Evolutionary conservation across 2,797 vertebrate species (phyloP).

Genomic region (Remorina albescens): DNA sequence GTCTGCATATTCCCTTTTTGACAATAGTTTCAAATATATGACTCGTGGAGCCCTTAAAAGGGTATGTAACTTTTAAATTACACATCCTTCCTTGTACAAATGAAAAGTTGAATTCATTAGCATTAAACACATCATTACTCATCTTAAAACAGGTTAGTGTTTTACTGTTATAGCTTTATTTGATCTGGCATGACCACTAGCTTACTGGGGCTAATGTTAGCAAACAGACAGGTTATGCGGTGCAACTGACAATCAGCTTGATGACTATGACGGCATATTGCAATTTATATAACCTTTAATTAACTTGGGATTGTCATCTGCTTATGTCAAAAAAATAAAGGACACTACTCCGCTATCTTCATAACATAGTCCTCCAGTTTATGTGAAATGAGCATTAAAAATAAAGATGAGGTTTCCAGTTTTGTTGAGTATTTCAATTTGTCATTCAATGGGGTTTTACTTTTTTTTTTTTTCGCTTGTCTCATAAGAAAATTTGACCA

Average conservation of each 20-base stretch:
- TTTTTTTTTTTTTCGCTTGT: constrained; percentile 14
- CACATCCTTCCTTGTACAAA: background rate
- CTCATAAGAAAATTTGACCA: constrained; percentile 13
- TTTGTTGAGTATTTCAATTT: constrained; percentile 23
- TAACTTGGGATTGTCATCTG: background rate
- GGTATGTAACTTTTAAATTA: constrained; percentile 8
- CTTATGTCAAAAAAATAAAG: background rate
- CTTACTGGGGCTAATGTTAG: constrained; percentile 3
- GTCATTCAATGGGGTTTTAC: background rate
- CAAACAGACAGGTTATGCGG: background rate
- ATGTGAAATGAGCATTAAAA: constrained; percentile 8
- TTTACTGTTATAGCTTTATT: background rate
- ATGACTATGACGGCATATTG: background rate
- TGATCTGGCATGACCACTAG: background rate
- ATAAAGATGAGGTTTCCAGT: constrained; percentile 12
- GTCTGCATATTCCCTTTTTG: constrained; percentile 62
- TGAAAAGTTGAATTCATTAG: constrained; percentile 6
- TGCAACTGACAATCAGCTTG: background rate
- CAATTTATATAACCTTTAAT: background rate
- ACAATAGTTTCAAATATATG: constrained; percentile 15
- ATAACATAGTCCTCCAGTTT: background rate
- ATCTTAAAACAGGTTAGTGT: background rate
- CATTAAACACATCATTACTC: constrained; percentile 2
- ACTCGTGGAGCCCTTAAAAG: background rate
- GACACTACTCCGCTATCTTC: background rate